phyloP scores from a whole-genome alignment of 2,113 vertebrate species.

The Formicarius rufipectus region DNA sequence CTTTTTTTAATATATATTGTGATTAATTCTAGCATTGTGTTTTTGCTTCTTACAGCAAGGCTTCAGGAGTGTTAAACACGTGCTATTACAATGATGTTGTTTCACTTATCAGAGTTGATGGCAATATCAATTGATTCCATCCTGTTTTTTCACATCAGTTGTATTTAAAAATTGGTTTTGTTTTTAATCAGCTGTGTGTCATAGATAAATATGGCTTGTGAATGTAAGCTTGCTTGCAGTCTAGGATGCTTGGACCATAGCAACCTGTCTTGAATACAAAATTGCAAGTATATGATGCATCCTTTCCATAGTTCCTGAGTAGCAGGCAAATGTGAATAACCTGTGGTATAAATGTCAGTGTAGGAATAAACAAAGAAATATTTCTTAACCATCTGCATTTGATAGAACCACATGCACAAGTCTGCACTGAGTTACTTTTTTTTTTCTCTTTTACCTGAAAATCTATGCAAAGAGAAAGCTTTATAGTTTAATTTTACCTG shows the following conservation, averaged over 20 bases:
- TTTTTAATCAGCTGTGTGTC: slow-evolving; percentile 30
- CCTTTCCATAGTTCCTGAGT: not conserved
- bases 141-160: not conserved
- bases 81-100: not conserved
- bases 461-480: not conserved
- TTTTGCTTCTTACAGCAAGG: not conserved
- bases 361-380: not conserved
- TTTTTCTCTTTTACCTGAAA: not conserved
- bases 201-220: not conserved
- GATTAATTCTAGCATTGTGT: not conserved
- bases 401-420: not conserved
- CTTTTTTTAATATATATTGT: not conserved
- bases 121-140: not conserved
- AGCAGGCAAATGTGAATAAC: not conserved
- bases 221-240: not conserved
- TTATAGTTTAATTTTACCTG: not conserved
- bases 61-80: not conserved
- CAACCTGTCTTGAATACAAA: not conserved
- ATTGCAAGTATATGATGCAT: not conserved
- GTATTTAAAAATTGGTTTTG: slow-evolving; percentile 20
- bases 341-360: not conserved
- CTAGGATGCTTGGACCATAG: not conserved
- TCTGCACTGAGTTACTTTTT: not conserved
- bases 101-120: not conserved
- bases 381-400: not conserved